A percentile compares a stretch with the other conserved stretches of the same genome.
phyloP scores from a whole-genome alignment of 1,140 invertebrate species.

The Pseudomyrmex dendroicus region DNA sequence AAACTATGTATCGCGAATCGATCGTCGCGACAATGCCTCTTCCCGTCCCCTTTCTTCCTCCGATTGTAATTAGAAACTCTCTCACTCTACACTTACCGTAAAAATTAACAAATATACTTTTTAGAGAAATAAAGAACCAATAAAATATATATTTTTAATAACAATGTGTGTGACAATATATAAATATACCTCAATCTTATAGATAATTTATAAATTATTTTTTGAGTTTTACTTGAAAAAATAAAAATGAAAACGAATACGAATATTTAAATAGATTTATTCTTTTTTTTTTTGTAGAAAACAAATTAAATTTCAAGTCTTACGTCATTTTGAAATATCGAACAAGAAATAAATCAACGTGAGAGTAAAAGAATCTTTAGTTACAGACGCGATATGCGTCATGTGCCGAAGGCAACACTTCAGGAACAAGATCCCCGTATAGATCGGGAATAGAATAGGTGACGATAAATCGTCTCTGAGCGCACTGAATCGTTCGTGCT shows the following conservation, averaged over 20 bases:
- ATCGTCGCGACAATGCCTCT: neutral
- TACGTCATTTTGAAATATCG: conserved; percentile 24
- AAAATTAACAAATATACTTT: conserved; percentile 7
- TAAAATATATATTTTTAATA: neutral
- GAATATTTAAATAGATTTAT: neutral
- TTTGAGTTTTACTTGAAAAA: too few relatives aligned
- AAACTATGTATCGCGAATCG: neutral
- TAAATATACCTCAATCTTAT: neutral
- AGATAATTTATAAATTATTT: neutral
- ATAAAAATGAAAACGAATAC: too few relatives aligned
- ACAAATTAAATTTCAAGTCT: neutral
- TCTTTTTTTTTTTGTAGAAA: neutral
- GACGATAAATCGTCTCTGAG: conserved; percentile 33
- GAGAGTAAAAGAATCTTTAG: conserved; percentile 2
- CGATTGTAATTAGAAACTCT: neutral
- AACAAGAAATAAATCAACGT: neutral
- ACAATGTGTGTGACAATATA: neutral
- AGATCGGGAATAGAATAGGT: neutral
- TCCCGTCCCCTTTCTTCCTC: too few relatives aligned
- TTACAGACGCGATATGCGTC: conserved; percentile 3
- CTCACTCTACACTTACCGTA: neutral
- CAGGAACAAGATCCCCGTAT: conserved; percentile 7
- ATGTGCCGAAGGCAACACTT: conserved; percentile 31
- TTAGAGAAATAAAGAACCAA: neutral
- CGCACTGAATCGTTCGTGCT: neutral